Base-by-base conservation (phyloP, 2,113 vertebrate genomes). In the Struthidea cinerea region DNA sequence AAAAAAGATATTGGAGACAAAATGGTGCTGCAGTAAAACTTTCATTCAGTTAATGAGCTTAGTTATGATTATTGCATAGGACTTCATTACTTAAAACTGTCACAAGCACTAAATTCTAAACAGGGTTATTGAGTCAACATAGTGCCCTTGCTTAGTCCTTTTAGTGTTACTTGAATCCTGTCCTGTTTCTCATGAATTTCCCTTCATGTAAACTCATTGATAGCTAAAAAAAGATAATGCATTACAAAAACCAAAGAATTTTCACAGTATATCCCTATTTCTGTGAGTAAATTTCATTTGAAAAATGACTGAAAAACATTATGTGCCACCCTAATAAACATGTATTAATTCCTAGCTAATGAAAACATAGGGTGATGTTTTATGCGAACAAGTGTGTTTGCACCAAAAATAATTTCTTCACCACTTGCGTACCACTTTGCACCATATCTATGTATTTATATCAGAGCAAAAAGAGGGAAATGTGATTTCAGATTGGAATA, bases 1-100 rank as follows among this genome's bases (percentile, higher is more conserved):
- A 94, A 86, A 90, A 90, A 87, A 33, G 5, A n/a, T 26, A 52
- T 27, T 4, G 17, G 55, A 87, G 59, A 63, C 64, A 93, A 89
- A 88, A 80, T 41, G 76, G 63, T 85, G 56, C 78, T 64, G 56
- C 0, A 0, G 63, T 83, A 78, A 87, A 96, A 86, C 44, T 90
- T 90, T 60, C 35, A 83, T 69, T 33, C 50, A 88, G 75, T 88
- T 91, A 95, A 84, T 96, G 63, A 67, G 6, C 64, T 96, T 90
- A 69, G 75, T 94, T 93, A 74, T 85, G 59, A 90, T 80, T 83
- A 88, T 70, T 95, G 87, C 90, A 83, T 27, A 63, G 89, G 47
- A 47, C 17, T 83, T 83, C 33, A 77, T 73, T 83, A 74, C 61
- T 90, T 86, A 28, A 27, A 87, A 56, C 32, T 90, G 57, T 52